Conservation (phyloP, 30 jellyfish, hydroid and myxozoan species). For the Cassiopea xamachana region DNA sequence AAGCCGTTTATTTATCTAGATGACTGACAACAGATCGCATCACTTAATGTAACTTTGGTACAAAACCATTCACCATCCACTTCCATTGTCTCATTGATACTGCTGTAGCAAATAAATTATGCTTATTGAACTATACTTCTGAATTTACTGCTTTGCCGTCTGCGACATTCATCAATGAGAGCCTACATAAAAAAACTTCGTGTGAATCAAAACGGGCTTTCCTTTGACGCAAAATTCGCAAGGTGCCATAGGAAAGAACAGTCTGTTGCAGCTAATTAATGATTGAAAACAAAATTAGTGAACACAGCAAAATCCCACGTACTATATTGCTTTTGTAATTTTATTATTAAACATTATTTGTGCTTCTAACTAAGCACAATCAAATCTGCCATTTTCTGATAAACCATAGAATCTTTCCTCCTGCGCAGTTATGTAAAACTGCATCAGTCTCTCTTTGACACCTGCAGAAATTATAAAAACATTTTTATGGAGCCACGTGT, state of each 20-base stretch:
- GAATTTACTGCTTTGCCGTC: too few species aligned
- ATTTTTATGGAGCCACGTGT: neutral
- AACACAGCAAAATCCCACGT: neutral
- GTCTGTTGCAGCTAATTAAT: neutral
- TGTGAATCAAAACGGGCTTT: neutral
- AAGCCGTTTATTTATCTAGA: too few species aligned
- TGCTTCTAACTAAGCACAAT: neutral
- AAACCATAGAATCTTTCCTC: neutral
- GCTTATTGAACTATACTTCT: too few species aligned
- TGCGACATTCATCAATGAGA: neutral
- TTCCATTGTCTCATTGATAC: too few species aligned
- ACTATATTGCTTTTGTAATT: neutral
- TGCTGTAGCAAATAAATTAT: too few species aligned
- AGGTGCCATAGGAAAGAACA: neutral
- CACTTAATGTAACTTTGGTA: too few species aligned
- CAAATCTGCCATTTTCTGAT: neutral
- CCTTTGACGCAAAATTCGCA: neutral
- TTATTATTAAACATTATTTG: too few species aligned
- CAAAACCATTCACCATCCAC: too few species aligned
- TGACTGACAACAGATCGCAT: too few species aligned
- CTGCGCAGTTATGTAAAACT: neutral
- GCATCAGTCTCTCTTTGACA: neutral
- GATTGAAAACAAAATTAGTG: too few species aligned
- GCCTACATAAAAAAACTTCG: neutral
- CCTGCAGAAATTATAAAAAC: too few species aligned